phyloP scores from a whole-genome alignment of 2,888 invertebrate species.

The Drosophila pegasa region DNA sequence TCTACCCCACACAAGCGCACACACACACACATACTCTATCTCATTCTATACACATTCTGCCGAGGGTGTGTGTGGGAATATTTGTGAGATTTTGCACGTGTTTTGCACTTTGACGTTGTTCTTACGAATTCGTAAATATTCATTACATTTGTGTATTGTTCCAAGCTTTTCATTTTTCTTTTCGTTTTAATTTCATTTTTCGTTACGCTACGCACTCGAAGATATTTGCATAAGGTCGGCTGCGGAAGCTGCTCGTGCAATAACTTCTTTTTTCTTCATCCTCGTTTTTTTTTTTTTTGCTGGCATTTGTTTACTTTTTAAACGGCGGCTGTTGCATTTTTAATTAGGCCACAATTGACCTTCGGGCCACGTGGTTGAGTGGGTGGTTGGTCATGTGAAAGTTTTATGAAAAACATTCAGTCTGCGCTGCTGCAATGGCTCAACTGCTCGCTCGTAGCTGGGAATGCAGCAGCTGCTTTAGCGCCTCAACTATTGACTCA shows the following conservation, averaged over 20 bases:
- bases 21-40: not conserved
- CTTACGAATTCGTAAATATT: slow-evolving; percentile 72
- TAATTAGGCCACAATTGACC: slow-evolving; percentile 67
- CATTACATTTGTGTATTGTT: slow-evolving; percentile 63
- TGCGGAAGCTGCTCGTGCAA: slow-evolving; percentile 43
- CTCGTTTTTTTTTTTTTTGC: not conserved
- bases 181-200: slow-evolving; percentile 7
- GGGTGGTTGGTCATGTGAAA: not conserved
- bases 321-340: slow-evolving; percentile 57
- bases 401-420: slow-evolving; percentile 12
- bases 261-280: slow-evolving; percentile 35
- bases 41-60: not conserved
- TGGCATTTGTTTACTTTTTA: slow-evolving; percentile 41
- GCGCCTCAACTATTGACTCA: slow-evolving; percentile 52
- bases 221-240: slow-evolving; percentile 72
- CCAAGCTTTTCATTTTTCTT: slow-evolving; percentile 21
- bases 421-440: not conserved
- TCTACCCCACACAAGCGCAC: not conserved
- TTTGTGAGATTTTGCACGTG: slow-evolving; percentile 74
- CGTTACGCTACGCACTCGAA: slow-evolving; percentile 29
- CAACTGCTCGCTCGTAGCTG: slow-evolving; percentile 15
- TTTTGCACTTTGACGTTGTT: slow-evolving; percentile 48
- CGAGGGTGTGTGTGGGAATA: slow-evolving; percentile 62
- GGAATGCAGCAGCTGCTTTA: slow-evolving; percentile 62
- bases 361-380: slow-evolving; percentile 28